Percentiles rank a stretch among this genome's conserved stretches.
These are phyloP conservation scores for Silurus aristotelis DNA, from an alignment of 2,797 vertebrate species.

Conservation along the genomic window DNA sequence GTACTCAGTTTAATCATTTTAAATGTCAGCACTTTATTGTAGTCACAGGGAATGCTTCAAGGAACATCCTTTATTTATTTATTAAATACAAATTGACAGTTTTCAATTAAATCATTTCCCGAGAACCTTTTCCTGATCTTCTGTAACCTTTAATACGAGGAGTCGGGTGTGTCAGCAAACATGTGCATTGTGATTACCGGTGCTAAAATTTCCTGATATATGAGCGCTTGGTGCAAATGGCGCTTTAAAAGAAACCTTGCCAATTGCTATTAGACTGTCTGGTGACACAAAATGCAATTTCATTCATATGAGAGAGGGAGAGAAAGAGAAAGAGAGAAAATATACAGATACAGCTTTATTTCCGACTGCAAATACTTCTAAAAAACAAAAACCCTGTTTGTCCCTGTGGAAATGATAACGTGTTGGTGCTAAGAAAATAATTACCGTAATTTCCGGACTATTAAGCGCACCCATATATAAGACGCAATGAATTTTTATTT, in stretches of 20 bases:
- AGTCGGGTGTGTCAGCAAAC: neutral
- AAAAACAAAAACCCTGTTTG: no score
- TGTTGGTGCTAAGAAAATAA: neutral
- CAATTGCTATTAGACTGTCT: constrained; percentile 7
- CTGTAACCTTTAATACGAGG: neutral
- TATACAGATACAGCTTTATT: no score
- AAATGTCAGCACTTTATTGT: constrained; percentile 16
- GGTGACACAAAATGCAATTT: constrained; percentile 19
- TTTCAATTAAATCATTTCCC: neutral
- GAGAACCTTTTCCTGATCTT: neutral
- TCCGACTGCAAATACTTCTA: no score
- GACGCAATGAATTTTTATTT: no score
- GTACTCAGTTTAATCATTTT: constrained; percentile 11
- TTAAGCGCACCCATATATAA: no score
- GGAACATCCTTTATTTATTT: neutral
- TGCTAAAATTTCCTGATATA: neutral
- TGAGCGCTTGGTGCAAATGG: neutral
- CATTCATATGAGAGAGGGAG: constrained; percentile 7
- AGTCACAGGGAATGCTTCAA: neutral
- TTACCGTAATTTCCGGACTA: no score
- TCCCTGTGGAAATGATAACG: neutral
- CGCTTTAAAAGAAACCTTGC: neutral
- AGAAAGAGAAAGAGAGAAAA: constrained; percentile 15
- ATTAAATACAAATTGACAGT: neutral
- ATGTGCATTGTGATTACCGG: neutral